phyloP scores from a whole-genome alignment of 2,888 invertebrate species.

The Acleris cristana region DNA sequence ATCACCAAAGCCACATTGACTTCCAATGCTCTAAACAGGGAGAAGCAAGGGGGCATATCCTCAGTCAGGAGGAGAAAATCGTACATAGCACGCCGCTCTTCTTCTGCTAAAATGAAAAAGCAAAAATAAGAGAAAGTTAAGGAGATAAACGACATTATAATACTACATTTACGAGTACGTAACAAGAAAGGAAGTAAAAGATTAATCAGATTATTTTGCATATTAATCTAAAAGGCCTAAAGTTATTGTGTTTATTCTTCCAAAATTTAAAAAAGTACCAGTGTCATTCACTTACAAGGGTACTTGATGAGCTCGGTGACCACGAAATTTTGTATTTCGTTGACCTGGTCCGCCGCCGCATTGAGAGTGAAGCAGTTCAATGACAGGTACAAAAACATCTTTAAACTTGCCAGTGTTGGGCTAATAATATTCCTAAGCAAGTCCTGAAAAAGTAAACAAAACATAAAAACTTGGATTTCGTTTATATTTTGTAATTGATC shows the following conservation, averaged over 20 bases:
- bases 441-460: background rate
- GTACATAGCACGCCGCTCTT: background rate
- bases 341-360: background rate
- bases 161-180: no score
- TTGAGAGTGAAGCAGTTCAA: slow-evolving; percentile 1
- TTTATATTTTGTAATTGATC: no score
- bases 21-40: background rate
- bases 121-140: background rate
- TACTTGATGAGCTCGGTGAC: slow-evolving; percentile 2
- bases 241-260: no score
- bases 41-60: background rate
- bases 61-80: slow-evolving; percentile 3
- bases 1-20: background rate
- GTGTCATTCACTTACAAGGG: background rate
- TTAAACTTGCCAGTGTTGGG: background rate
- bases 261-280: no score
- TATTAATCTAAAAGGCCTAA: no score
- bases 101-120: background rate
- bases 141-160: no score
- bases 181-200: no score
- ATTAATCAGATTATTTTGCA: no score
- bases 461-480: no score
- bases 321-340: background rate
- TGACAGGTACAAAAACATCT: background rate
- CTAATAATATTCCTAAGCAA: background rate